phyloP scores from a whole-genome alignment of 2,888 invertebrate species.

The Autographa pulchrina region DNA sequence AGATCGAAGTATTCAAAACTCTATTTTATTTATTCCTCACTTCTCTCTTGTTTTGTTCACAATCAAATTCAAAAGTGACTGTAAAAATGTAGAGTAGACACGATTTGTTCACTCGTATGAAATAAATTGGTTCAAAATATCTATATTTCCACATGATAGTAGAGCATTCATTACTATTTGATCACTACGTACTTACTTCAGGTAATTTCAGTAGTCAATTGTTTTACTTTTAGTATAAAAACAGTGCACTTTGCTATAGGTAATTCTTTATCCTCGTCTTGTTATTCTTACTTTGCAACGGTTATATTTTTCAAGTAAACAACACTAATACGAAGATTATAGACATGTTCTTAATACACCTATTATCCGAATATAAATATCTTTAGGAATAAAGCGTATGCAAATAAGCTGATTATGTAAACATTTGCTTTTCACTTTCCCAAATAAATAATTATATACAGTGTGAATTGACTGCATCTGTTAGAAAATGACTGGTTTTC shows the following conservation, averaged over 20 bases:
- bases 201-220: neutral
- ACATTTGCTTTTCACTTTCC: slow-evolving; percentile 13
- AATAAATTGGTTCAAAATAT: neutral
- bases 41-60: neutral
- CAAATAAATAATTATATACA: slow-evolving; percentile 11
- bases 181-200: too few relatives aligned
- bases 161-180: neutral
- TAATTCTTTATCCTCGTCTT: neutral
- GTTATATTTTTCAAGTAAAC: neutral
- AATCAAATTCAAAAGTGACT: neutral
- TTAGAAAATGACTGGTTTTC: neutral
- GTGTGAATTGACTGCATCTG: slow-evolving; percentile 2
- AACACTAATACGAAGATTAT: neutral
- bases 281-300: neutral
- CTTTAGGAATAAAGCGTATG: slow-evolving; percentile 10
- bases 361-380: slow-evolving; percentile 10
- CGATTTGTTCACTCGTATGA: neutral
- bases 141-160: too few relatives aligned
- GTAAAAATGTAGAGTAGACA: neutral
- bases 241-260: neutral
- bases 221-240: neutral
- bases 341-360: slow-evolving; percentile 8
- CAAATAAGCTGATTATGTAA: slow-evolving; percentile 13
- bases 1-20: slow-evolving; percentile 62
- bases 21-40: slow-evolving; percentile 7